Base-by-base conservation (phyloP, 2,888 invertebrate genomes). In the Germaria angustata region DNA sequence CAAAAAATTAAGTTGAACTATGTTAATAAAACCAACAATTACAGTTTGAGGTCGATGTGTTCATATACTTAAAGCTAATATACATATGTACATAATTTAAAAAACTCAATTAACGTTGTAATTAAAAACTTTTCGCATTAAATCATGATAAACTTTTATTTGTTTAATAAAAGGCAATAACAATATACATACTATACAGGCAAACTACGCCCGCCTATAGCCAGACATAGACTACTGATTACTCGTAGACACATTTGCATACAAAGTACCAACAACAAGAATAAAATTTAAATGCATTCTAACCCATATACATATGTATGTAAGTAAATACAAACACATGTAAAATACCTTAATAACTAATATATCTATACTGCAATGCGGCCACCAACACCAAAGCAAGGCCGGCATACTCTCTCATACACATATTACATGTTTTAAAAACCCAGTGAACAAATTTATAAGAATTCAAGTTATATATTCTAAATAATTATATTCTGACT, bases 291-390 rank as follows among this genome's bases (percentile, higher is more conserved):
- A 55, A 66, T 75, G 46, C 22, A 36, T 61, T 73, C 55, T 81
- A 81, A 80, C 79, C 82, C 80, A 82, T 80, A 75, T 71, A 63
- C 39, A 65, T n/a, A n/a, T n/a, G n/a, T n/a, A n/a, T n/a, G n/a
- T n/a, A n/a, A n/a, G n/a, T n/a, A n/a, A n/a, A n/a, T n/a, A n/a
- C n/a, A n/a, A n/a, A n/a, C n/a, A n/a, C n/a, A n/a, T n/a, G n/a
- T n/a, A n/a, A n/a, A n/a, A n/a, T 71, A 75, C 65, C 57, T 80
- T 80, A 75, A 82, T 80, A 80, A 75, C 71, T 65, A 82, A 82
- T 79, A 75, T 68, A 69, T 41, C 65, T 63, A 57, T 82, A 82
- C 82, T 82, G 82, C 82, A 82, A 82, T 82, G 82, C 82, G 82
- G 82, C 76, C 82, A 82, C 75, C 69, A 75, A 71, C 36, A 65